Conservation (phyloP, 1,140 invertebrate species). For the Lamellibrachia luymesi region DNA sequence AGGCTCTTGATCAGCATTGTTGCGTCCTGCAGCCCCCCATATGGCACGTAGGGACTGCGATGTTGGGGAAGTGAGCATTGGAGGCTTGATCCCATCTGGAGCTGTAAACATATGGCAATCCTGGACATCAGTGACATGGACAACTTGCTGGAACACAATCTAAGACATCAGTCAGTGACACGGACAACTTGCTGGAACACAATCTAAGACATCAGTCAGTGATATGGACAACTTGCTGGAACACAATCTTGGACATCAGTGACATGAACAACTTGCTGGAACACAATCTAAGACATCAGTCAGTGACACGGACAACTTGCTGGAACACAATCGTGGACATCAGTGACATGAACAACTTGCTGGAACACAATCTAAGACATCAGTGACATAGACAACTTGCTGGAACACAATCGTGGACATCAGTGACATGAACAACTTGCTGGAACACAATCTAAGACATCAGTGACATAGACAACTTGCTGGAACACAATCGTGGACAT, state of each 20-base stretch:
- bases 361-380: neutral
- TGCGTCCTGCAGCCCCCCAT: conserved; percentile 46
- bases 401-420: neutral
- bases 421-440: neutral
- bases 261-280: neutral
- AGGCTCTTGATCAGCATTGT: conserved; percentile 41
- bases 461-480: neutral
- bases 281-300: neutral
- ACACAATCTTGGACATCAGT: neutral
- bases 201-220: neutral
- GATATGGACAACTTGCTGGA: neutral
- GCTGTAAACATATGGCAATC: conserved; percentile 31
- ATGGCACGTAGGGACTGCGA: conserved; percentile 44
- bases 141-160: neutral
- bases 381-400: neutral
- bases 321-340: neutral
- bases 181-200: neutral
- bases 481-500: neutral
- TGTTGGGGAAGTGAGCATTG: conserved; percentile 45
- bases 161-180: neutral
- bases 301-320: neutral
- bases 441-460: neutral
- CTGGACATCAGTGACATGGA: neutral
- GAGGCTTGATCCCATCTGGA: conserved; percentile 52
- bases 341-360: neutral